phyloP scores from a whole-genome alignment of 2,888 invertebrate species.

The Athrips mouffetella region DNA sequence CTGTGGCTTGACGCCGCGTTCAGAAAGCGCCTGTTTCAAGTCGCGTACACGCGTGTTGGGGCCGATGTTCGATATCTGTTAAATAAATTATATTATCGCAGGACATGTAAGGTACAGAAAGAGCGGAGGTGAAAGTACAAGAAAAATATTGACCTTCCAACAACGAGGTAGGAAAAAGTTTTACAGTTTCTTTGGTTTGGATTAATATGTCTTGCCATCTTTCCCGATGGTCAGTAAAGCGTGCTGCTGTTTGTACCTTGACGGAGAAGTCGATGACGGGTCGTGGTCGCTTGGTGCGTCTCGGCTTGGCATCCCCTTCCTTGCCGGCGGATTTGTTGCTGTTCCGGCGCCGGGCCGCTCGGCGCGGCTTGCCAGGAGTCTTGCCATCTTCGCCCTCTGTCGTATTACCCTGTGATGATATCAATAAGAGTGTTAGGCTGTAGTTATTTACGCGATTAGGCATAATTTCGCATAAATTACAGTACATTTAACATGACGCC shows the following conservation, averaged over 20 bases:
- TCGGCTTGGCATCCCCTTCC: constrained; percentile 43
- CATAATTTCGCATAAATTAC: too few relatives aligned
- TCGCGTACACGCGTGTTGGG: constrained; percentile 85
- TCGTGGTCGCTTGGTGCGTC: constrained; percentile 53
- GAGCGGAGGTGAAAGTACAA: too few relatives aligned
- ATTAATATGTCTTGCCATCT: too few relatives aligned
- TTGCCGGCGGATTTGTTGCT: constrained; percentile 59
- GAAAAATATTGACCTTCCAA: too few relatives aligned
- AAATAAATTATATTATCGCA: too few relatives aligned
- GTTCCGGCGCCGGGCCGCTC: constrained; percentile 56
- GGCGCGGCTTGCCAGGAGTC: constrained; percentile 45
- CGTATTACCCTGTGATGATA: constrained; percentile 57
- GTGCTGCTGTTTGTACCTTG: constrained; percentile 43
- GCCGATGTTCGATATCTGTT: constrained; percentile 84
- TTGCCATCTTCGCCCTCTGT: constrained; percentile 64
- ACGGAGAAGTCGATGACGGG: constrained; percentile 78
- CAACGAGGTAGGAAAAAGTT: too few relatives aligned
- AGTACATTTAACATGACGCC: too few relatives aligned
- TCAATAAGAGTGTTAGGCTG: neutral
- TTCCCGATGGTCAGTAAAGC: neutral
- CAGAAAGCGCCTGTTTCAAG: constrained; percentile 84
- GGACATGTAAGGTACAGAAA: too few relatives aligned
- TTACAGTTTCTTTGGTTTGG: too few relatives aligned
- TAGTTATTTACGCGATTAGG: neutral
- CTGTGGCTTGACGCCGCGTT: constrained; percentile 86